A percentile compares a stretch with the other conserved stretches of the same genome.
Evolutionary conservation across 2,113 vertebrate genomes (phyloP).

Genomic region (Myotis yumanensis): DNA sequence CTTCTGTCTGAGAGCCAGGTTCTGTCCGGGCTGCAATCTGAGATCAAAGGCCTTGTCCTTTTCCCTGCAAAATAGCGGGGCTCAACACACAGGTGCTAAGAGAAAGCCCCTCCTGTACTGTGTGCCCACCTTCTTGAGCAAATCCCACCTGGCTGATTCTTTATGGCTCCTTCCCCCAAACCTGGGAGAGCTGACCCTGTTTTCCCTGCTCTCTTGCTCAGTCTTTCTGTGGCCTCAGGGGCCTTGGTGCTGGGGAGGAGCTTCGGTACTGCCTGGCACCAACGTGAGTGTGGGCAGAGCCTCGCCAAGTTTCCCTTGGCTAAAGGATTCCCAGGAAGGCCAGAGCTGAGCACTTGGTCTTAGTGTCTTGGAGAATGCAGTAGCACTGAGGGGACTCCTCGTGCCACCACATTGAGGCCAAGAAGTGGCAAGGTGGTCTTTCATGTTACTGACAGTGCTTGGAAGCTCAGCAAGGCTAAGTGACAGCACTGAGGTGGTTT

Average conservation of each 20-base stretch:
- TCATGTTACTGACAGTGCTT: background rate
- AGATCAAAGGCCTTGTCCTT: background rate
- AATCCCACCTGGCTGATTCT: background rate
- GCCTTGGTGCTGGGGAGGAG: background rate
- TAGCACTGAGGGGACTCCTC: background rate
- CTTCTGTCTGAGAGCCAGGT: background rate
- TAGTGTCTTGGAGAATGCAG: background rate
- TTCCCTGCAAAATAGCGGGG: background rate
- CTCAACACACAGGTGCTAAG: background rate
- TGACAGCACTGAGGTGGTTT: background rate
- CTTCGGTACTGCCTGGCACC: background rate
- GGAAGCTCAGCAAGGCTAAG: background rate
- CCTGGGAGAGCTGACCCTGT: background rate
- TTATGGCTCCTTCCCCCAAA: background rate
- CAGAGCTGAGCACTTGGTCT: background rate
- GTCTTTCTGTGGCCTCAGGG: background rate
- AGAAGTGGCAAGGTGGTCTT: background rate
- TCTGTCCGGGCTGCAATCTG: background rate
- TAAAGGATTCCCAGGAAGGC: background rate
- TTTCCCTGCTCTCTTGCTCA: background rate
- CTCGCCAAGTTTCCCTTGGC: background rate
- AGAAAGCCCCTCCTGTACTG: background rate
- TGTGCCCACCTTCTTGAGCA: background rate
- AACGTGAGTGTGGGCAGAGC: background rate
- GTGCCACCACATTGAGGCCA: background rate